Percentiles rank a stretch among this genome's conserved stretches.
Conservation (phyloP, 2,797 vertebrate species). For the Esox lucius region DNA sequence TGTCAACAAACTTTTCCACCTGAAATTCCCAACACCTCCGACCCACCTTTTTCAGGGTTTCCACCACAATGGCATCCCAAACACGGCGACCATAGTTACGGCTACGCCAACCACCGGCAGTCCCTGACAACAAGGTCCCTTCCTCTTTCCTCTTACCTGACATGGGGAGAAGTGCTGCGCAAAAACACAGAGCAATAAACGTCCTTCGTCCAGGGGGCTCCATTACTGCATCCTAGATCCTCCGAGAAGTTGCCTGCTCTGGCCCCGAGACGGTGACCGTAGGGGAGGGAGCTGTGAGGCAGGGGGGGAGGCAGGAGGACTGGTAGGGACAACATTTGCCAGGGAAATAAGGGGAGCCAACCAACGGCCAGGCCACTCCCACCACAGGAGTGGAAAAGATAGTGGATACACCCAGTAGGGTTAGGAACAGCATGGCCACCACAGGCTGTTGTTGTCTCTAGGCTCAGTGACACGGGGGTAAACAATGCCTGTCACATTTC, state of each 20-base stretch:
- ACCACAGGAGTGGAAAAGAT: conserved; percentile 63
- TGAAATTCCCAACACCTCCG: background rate
- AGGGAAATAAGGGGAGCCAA: conserved; percentile 78
- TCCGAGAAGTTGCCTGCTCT: conserved; percentile 53
- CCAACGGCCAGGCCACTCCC: conserved; percentile 68
- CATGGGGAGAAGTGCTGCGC: conserved; percentile 54
- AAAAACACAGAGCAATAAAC: conserved; percentile 45
- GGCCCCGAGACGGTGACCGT: conserved; percentile 18
- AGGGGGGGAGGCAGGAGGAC: conserved; percentile 63
- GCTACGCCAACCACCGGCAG: conserved; percentile 23
- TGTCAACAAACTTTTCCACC: background rate
- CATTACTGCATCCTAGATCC: conserved; percentile 86
- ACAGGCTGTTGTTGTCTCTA: conserved; percentile 13
- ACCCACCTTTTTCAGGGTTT: background rate
- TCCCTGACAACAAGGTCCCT: conserved; percentile 10
- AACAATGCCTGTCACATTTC: no score
- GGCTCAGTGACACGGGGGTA: conserved; percentile 12
- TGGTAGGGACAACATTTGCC: conserved; percentile 79
- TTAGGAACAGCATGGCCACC: conserved; percentile 38
- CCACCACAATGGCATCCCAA: conserved; percentile 22
- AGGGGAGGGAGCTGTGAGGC: background rate
- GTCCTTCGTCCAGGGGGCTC: conserved; percentile 65
- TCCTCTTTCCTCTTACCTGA: conserved; percentile 73
- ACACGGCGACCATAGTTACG: conserved; percentile 45
- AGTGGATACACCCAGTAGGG: conserved; percentile 60